Base-by-base conservation (phyloP, 64 coral and sea anemone species). In the Dendronephthya gigantea region DNA sequence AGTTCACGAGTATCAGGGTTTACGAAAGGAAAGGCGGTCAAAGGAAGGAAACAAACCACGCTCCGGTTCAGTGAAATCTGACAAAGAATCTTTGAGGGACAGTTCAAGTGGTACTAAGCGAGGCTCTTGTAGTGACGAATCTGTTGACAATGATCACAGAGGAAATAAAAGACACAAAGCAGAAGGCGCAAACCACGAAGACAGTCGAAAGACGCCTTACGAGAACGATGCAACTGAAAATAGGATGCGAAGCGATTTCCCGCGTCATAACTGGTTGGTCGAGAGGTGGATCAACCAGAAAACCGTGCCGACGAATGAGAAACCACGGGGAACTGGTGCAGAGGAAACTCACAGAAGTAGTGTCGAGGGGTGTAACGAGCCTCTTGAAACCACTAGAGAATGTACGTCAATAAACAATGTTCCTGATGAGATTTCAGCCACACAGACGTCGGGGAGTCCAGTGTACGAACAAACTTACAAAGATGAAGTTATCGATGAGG, bases 201-300 rank as follows among this genome's bases (percentile, higher is more conserved):
- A 62, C 25, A 19, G 72, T 33, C 30, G 36, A 12, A 22, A 66
- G 58, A 30, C 6, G 6, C 29, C 3, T 5, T 22, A 66, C 58
- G 58, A 66, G 29, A 22, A 66, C 72, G 55, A 19, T 62, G 87
- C 92, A 19, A 97, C 91, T 39, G 92, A 98, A 68, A 98, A 98
- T 87, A 89, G 95, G 47, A 91, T 93, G 49, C 92, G 90, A 27
- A 90, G 92, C 48, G 95, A 98, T 75, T 89, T 98, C 10, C 95
- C 95, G 33, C 87, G 95, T 31, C 95, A 98, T 83, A 98, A 98
- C 88, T 98, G 95, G 95, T 86, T 98, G 35, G 90, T 98, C 19
- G 95, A 98, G 14, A 35, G 92, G 39, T 69, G 93, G 6, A 82
- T 91, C 1, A 92, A 98, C 48, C 92, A 98, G 83, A 98, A 98